Evolutionary conservation across 2,888 invertebrate species (phyloP).

Genomic region (Plebejus anna): DNA sequence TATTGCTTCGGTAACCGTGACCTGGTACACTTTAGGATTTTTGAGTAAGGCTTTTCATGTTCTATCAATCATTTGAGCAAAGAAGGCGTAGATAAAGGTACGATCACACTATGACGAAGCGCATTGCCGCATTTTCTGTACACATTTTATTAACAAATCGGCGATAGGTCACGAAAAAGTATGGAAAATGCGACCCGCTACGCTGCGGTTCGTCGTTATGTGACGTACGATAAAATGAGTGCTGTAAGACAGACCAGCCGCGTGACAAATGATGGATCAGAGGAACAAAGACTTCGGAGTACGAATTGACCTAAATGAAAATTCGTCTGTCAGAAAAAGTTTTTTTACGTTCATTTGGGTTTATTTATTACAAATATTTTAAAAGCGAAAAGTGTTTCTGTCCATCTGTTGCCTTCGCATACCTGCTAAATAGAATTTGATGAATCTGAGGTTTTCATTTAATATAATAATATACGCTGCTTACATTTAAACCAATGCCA

Average conservation of each 20-base stretch:
- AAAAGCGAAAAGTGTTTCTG: too few relatives aligned
- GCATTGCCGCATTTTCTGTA: not conserved
- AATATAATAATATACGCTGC: too few relatives aligned
- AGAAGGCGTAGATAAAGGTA: not conserved
- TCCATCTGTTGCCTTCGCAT: too few relatives aligned
- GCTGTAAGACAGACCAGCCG: not conserved
- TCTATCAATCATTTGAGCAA: not conserved
- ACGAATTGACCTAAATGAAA: not conserved
- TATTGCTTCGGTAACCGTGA: not conserved
- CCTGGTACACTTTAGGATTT: not conserved
- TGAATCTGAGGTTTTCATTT: too few relatives aligned
- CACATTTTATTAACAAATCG: too few relatives aligned
- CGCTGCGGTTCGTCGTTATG: not conserved
- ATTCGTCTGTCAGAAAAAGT: not conserved
- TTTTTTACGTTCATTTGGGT: not conserved
- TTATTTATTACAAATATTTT: not conserved
- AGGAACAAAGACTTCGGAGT: slow-evolving; percentile 4
- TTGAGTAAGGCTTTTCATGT: not conserved
- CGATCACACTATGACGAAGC: not conserved
- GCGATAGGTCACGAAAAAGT: not conserved
- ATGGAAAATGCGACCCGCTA: not conserved
- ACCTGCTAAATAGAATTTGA: too few relatives aligned
- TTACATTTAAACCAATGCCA: too few relatives aligned
- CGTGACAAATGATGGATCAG: slow-evolving; percentile 14
- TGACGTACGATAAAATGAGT: not conserved